Conservation (phyloP, 2,888 invertebrate genomes). For the Zele albiditarsus region DNA sequence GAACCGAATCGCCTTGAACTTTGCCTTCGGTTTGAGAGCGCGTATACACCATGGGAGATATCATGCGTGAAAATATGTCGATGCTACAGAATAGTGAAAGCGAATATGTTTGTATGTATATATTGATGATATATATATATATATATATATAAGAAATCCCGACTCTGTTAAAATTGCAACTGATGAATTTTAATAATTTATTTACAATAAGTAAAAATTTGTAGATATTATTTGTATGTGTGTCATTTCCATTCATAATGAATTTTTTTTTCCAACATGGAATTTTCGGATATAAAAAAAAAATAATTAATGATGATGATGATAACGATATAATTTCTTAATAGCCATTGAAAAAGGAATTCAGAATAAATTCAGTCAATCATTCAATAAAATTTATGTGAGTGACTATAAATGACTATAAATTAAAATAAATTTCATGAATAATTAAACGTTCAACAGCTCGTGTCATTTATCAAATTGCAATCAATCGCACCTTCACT, state of each 20-base stretch:
- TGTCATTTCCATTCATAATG: neutral
- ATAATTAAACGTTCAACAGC: conserved; percentile 2
- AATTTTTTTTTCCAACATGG: neutral
- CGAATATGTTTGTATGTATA: neutral
- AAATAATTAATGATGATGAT: neutral
- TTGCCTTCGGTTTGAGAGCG: conserved; percentile 55
- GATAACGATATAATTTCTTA: neutral
- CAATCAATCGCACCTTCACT: conserved; percentile 6
- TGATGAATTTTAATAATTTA: too few relatives aligned
- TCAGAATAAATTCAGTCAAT: neutral
- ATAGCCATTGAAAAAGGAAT: neutral
- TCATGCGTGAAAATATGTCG: conserved; percentile 50
- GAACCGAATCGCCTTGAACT: conserved; percentile 65
- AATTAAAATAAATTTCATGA: neutral
- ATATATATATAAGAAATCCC: neutral
- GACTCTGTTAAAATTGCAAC: too few relatives aligned
- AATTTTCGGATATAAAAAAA: neutral
- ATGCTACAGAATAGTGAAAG: conserved; percentile 33
- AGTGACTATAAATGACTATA: neutral
- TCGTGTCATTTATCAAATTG: neutral
- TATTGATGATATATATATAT: neutral
- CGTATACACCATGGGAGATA: conserved; percentile 21
- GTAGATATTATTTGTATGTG: too few relatives aligned
- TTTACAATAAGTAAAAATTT: too few relatives aligned
- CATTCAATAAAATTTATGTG: neutral